Conservation (phyloP, 2,113 vertebrate genomes). For the Crocuta crocuta region DNA sequence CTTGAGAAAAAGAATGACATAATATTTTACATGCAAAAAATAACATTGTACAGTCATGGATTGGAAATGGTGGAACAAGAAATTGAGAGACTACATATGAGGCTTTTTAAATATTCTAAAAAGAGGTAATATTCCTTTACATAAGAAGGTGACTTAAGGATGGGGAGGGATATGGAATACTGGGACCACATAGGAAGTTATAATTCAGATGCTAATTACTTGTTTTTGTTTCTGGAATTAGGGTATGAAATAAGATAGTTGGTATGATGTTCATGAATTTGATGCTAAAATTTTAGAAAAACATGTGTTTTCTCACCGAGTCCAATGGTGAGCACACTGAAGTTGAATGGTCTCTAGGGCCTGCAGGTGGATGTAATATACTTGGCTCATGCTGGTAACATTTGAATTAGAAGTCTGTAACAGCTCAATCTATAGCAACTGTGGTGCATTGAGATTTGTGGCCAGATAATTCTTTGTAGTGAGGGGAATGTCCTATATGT, state of each 20-base stretch:
- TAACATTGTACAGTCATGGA: neutral
- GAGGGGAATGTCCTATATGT: rapidly evolving
- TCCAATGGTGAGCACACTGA: neutral
- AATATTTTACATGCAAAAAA: neutral
- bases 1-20: neutral
- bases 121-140: neutral
- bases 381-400: neutral
- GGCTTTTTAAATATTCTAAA: neutral
- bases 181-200: neutral
- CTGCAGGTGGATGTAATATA: neutral
- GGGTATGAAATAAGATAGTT: neutral
- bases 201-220: neutral
- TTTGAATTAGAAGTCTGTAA: neutral
- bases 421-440: neutral
- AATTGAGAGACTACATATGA: neutral
- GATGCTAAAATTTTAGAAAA: neutral
- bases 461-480: neutral
- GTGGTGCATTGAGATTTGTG: neutral
- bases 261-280: neutral
- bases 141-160: neutral
- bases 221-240: neutral
- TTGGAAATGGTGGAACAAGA: neutral
- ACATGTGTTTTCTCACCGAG: neutral
- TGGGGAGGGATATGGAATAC: neutral
- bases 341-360: neutral